Percentiles rank a stretch among this genome's conserved stretches.
Conservation (phyloP, 2,113 vertebrate genomes). For the Cebidichthys violaceus region DNA sequence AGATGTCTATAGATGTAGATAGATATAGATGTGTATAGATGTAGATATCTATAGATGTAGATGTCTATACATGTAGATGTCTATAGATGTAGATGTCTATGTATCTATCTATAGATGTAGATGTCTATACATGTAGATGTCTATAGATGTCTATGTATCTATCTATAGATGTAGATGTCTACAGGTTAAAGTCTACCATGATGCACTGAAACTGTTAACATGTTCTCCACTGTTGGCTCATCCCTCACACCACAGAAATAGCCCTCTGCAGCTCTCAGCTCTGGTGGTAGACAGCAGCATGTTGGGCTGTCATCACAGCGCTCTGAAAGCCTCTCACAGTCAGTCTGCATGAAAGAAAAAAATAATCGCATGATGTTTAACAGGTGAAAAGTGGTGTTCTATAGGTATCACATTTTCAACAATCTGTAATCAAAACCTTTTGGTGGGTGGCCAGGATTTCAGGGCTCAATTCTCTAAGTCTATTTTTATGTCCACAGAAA, state of each 20-base stretch:
- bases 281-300: slow-evolving; percentile 1
- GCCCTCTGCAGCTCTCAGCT: slow-evolving; percentile 25
- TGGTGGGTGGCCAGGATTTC: not conserved
- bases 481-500: not conserved
- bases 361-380: not conserved
- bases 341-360: slow-evolving; percentile 13
- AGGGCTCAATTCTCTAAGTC: not conserved
- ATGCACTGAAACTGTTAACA: slow-evolving; percentile 31
- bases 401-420: not conserved
- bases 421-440: not conserved
- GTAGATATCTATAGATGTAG: too few relatives aligned
- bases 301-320: not conserved
- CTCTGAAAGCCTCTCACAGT: slow-evolving; percentile 30
- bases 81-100: too few relatives aligned
- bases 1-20: too few relatives aligned
- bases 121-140: too few relatives aligned
- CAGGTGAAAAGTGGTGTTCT: not conserved
- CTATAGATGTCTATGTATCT: too few relatives aligned
- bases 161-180: too few relatives aligned
- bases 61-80: too few relatives aligned
- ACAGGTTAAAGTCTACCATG: too few relatives aligned
- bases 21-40: too few relatives aligned
- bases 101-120: too few relatives aligned
- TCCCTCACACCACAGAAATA: slow-evolving; percentile 27
- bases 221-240: slow-evolving; percentile 5